Conservation (phyloP, 2,113 vertebrate species). For the Suricata suricatta region DNA sequence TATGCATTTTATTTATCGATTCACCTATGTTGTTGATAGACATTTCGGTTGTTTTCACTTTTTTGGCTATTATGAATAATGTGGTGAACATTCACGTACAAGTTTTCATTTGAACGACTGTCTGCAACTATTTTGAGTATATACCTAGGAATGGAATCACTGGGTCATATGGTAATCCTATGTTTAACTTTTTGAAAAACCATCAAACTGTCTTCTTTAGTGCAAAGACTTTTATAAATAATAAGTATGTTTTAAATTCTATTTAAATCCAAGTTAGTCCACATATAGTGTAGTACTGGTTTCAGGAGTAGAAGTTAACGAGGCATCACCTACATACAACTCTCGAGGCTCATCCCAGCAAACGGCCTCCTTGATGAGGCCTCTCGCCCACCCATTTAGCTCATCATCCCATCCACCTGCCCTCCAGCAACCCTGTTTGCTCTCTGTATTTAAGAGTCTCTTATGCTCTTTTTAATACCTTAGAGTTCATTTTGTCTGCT, state of each 20-base stretch:
- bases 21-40: not conserved
- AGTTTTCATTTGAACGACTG: not conserved
- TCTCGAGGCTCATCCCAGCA: too few relatives aligned
- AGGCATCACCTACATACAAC: too few relatives aligned
- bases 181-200: not conserved
- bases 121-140: not conserved
- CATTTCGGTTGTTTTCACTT: not conserved
- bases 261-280: too few relatives aligned
- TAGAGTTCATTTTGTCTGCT: not conserved
- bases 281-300: too few relatives aligned
- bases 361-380: too few relatives aligned
- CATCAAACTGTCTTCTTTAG: not conserved
- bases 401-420: too few relatives aligned
- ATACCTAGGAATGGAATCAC: not conserved
- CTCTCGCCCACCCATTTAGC: too few relatives aligned
- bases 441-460: too few relatives aligned
- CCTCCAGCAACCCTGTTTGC: too few relatives aligned
- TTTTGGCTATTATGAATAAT: not conserved
- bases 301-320: too few relatives aligned
- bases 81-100: not conserved
- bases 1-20: not conserved
- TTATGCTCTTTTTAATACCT: not conserved
- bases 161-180: not conserved
- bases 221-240: not conserved
- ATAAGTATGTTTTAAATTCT: too few relatives aligned